phyloP scores from a whole-genome alignment of 2,113 vertebrate genomes.

The Ursus arctos region DNA sequence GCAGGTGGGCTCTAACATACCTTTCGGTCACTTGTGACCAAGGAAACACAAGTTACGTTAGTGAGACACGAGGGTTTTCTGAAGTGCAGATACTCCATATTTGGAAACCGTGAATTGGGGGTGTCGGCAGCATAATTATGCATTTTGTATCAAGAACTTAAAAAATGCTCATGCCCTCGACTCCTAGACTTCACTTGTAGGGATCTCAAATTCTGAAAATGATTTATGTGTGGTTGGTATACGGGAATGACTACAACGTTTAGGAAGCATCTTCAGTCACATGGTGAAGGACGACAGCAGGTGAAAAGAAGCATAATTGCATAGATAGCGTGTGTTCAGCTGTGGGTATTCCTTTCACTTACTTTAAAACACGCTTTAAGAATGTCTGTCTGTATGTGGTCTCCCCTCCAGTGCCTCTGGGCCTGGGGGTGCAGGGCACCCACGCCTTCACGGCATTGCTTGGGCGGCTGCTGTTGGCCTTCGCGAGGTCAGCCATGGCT shows the following conservation, averaged over 20 bases:
- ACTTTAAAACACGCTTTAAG: neutral
- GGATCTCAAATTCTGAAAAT: neutral
- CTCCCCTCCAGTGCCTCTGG: neutral
- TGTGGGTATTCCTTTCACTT: neutral
- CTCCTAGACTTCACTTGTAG: neutral
- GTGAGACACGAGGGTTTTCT: neutral
- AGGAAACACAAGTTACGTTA: neutral
- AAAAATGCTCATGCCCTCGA: neutral
- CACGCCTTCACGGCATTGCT: neutral
- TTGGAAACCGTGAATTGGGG: neutral
- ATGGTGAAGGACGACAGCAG: neutral
- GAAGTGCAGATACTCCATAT: neutral
- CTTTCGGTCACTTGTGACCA: neutral
- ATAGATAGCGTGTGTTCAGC: accelerated
- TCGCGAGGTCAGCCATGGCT: accelerated
- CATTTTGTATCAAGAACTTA: neutral
- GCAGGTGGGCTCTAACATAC: no score
- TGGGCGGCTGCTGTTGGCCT: accelerated
- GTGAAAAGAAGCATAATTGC: neutral
- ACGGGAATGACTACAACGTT: neutral
- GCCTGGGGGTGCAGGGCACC: no score
- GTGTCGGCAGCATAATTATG: accelerated
- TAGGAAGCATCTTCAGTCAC: no score
- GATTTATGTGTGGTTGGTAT: neutral
- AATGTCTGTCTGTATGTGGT: neutral